Evolutionary conservation across 2,113 vertebrate genomes (phyloP).

Genomic region (Amazona vittata): DNA sequence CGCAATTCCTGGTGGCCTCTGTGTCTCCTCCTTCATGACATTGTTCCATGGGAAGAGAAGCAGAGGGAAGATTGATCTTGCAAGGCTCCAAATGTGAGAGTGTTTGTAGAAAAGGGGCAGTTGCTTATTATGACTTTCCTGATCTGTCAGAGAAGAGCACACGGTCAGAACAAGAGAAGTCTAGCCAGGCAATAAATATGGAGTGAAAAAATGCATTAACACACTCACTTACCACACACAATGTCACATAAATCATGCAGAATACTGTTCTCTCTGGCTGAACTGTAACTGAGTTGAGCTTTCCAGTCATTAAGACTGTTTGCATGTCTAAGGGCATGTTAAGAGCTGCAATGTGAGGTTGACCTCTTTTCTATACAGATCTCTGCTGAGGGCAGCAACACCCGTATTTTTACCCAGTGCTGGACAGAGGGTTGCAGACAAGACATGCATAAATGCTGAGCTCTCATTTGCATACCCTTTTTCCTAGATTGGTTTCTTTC

Average conservation of each 20-base stretch:
- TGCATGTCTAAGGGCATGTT: neutral
- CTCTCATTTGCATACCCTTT: neutral
- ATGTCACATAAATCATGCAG: slow-evolving; percentile 24
- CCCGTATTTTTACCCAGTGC: neutral
- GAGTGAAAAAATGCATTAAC: slow-evolving; percentile 27
- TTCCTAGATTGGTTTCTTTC: neutral
- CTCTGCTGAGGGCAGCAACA: neutral
- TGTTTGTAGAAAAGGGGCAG: slow-evolving; percentile 52
- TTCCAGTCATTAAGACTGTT: neutral
- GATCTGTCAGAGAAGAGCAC: slow-evolving; percentile 5
- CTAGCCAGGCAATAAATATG: slow-evolving; percentile 25
- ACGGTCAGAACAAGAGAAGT: neutral
- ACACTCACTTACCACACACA: slow-evolving; percentile 30
- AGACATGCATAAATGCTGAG: neutral
- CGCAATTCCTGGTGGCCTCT: neutral
- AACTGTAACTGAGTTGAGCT: slow-evolving; percentile 12
- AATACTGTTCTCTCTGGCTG: neutral
- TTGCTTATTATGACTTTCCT: slow-evolving; percentile 56
- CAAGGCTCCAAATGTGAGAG: neutral
- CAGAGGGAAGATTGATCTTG: slow-evolving; percentile 12
- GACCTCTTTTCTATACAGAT: neutral
- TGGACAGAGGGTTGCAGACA: neutral
- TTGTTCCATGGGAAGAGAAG: slow-evolving; percentile 5
- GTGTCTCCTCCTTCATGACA: neutral
- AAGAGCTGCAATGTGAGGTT: neutral